These are phyloP conservation scores for Myocastor coypus DNA, from an alignment of 2,113 vertebrate genomes.

Conservation along the genomic window DNA sequence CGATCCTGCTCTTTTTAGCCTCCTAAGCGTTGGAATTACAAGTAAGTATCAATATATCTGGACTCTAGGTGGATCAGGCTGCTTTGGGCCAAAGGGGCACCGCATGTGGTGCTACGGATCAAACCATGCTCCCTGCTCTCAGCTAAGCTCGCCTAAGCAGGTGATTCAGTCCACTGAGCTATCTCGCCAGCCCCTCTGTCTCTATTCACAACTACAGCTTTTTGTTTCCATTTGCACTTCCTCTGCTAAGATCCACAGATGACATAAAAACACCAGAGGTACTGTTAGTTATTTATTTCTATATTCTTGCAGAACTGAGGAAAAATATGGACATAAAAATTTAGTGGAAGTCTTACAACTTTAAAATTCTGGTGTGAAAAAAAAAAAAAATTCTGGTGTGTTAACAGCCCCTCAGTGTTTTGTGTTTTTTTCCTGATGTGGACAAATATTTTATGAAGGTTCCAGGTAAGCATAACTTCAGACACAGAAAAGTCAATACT, in stretches of 20 bases:
- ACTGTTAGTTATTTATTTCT: neutral
- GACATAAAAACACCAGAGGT: neutral
- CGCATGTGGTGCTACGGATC: too few species aligned
- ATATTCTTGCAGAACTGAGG: neutral
- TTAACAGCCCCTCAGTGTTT: neutral
- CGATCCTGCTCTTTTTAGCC: too few species aligned
- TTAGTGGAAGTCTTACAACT: neutral
- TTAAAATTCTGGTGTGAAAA: too few species aligned
- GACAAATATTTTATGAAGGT: neutral
- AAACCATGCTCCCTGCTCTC: too few species aligned
- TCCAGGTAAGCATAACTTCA: neutral
- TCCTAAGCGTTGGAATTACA: too few species aligned
- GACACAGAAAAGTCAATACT: neutral
- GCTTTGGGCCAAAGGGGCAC: too few species aligned
- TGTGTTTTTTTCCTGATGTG: neutral
- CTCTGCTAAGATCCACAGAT: neutral
- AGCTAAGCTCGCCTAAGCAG: too few species aligned
- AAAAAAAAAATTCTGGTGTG: rapidly evolving
- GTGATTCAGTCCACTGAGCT: too few species aligned
- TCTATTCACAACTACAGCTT: neutral
- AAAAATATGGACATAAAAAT: neutral
- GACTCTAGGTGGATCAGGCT: too few species aligned
- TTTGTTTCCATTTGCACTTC: neutral
- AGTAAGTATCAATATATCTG: too few species aligned
- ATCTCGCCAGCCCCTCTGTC: too few species aligned